Percentiles rank a stretch among this genome's conserved stretches.
Conservation (phyloP, 2,888 invertebrate species). For the Tortrix viridana region DNA sequence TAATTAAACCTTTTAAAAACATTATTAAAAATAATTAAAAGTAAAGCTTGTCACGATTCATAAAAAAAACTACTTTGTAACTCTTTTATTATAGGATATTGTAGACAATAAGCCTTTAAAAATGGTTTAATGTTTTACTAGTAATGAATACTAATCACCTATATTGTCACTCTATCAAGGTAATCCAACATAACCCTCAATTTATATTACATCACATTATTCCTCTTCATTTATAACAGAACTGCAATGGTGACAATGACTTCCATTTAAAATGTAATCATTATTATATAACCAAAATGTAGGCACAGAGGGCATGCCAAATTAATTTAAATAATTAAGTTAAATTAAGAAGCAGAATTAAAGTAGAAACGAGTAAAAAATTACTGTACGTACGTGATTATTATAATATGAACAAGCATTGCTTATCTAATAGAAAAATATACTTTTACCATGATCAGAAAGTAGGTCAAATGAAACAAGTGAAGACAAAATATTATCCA, state of each 20-base stretch:
- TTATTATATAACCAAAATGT: not conserved
- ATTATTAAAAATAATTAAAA: too few relatives aligned
- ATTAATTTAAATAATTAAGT: not conserved
- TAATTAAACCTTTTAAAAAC: too few relatives aligned
- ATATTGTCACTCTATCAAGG: slow-evolving; percentile 40
- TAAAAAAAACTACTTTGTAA: too few relatives aligned
- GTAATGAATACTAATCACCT: slow-evolving; percentile 39
- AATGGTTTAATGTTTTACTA: slow-evolving; percentile 28
- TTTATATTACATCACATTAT: slow-evolving; percentile 39
- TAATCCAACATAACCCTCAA: slow-evolving; percentile 46
- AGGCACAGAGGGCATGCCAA: too few relatives aligned
- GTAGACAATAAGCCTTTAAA: too few relatives aligned
- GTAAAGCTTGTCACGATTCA: not conserved
- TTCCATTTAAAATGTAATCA: slow-evolving; percentile 6
- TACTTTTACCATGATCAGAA: slow-evolving; percentile 18
- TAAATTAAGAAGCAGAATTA: not conserved
- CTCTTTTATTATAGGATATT: too few relatives aligned
- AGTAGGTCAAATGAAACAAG: slow-evolving; percentile 36
- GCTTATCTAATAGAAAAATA: slow-evolving; percentile 18
- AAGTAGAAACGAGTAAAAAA: not conserved
- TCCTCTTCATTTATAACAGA: slow-evolving; percentile 21
- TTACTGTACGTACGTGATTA: slow-evolving; percentile 1
- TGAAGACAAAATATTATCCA: slow-evolving; percentile 15
- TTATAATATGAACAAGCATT: slow-evolving; percentile 12
- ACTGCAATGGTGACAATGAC: slow-evolving; percentile 30